These are phyloP conservation scores for Peribatodes rhomboidaria DNA, from an alignment of 2,888 invertebrate species.

Conservation along the genomic window DNA sequence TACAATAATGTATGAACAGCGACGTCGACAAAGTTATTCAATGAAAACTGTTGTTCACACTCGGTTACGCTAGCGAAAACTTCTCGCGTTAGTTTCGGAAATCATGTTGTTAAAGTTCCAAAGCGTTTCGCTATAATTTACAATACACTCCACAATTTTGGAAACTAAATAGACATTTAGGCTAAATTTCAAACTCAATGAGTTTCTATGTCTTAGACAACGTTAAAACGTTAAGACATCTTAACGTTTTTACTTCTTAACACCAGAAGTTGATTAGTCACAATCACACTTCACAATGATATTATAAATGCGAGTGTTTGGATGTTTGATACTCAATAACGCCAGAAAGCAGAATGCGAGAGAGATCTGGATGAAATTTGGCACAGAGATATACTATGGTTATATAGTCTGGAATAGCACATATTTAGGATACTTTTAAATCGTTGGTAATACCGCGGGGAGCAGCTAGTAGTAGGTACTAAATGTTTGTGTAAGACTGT, in stretches of 20 bases:
- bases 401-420: too few relatives aligned
- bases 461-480: too few relatives aligned
- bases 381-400: too few relatives aligned
- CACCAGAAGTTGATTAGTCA: background rate
- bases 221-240: too few relatives aligned
- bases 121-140: slow-evolving; percentile 45
- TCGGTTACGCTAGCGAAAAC: slow-evolving; percentile 49
- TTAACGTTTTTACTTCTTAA: background rate
- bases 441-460: too few relatives aligned
- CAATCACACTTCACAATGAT: too few relatives aligned
- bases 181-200: slow-evolving; percentile 16
- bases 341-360: too few relatives aligned
- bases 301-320: too few relatives aligned
- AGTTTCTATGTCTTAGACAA: slow-evolving; percentile 4
- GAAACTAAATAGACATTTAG: slow-evolving; percentile 34
- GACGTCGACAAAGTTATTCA: slow-evolving; percentile 41
- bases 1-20: slow-evolving; percentile 20
- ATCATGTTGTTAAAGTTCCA: slow-evolving; percentile 48
- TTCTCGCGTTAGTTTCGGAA: slow-evolving; percentile 47
- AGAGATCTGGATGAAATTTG: too few relatives aligned
- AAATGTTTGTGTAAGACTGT: background rate
- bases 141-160: slow-evolving; percentile 44
- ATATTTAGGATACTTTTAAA: too few relatives aligned
- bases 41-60: slow-evolving; percentile 51
- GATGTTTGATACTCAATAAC: too few relatives aligned